Conservation (phyloP, 1,140 invertebrate species). For the Drosophila rhopaloa region DNA sequence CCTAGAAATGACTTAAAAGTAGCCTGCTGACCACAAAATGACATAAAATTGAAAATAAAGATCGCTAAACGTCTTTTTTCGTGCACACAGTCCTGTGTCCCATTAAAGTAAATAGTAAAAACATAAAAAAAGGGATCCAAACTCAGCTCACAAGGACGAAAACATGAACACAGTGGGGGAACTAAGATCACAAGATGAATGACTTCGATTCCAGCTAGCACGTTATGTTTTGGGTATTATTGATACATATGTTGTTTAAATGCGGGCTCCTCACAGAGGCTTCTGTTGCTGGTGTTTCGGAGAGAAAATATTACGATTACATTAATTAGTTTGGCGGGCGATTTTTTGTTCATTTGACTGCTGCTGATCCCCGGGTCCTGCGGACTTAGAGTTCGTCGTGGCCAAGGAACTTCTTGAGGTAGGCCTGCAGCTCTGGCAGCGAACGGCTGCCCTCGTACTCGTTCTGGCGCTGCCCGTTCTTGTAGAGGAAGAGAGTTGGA, state of each 20-base stretch:
- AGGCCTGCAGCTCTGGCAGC: slow-evolving; percentile 86
- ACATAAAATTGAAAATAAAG: slow-evolving; percentile 18
- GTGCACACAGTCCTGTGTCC: slow-evolving; percentile 4
- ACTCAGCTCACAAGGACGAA: slow-evolving; percentile 1
- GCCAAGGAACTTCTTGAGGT: slow-evolving; percentile 71
- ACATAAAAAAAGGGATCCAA: slow-evolving; percentile 15
- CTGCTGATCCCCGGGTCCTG: not conserved
- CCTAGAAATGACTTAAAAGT: slow-evolving; percentile 40
- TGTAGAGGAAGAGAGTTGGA: slow-evolving; percentile 91
- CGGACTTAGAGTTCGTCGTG: slow-evolving; percentile 73
- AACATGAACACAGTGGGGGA: slow-evolving; percentile 23
- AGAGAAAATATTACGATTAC: slow-evolving; percentile 23
- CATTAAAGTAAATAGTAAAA: slow-evolving; percentile 16
- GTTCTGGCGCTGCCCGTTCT: slow-evolving; percentile 88
- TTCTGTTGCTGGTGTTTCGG: slow-evolving; percentile 3
- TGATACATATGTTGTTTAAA: slow-evolving; percentile 16
- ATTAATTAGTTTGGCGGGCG: slow-evolving; percentile 43
- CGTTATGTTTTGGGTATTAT: not conserved
- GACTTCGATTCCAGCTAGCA: slow-evolving; percentile 8
- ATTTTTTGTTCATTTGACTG: slow-evolving; percentile 45
- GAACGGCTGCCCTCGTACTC: slow-evolving; percentile 90
- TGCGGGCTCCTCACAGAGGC: slow-evolving; percentile 43
- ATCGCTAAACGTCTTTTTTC: slow-evolving; percentile 21
- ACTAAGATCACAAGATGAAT: slow-evolving; percentile 9
- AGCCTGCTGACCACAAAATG: slow-evolving; percentile 14